Base-by-base conservation (phyloP, 2,888 invertebrate genomes). In the Nymphalis c-album region DNA sequence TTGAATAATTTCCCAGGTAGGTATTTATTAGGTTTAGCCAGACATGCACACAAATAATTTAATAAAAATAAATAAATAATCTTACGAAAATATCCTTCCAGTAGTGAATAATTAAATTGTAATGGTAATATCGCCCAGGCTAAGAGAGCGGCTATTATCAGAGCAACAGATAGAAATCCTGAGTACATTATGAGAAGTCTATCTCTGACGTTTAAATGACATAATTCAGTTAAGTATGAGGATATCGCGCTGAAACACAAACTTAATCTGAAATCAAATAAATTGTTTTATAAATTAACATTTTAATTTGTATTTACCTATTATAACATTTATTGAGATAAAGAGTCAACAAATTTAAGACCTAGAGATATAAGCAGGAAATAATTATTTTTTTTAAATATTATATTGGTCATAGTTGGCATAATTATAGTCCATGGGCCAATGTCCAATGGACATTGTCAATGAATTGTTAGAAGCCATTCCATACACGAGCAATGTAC, bases 51-150 rank as follows among this genome's bases (percentile, higher is more conserved):
- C n/a, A n/a, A n/a, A n/a, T n/a, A n/a, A 31, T 31, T 31, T 26
- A 26, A 26, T 5, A 26, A 5, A 26, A 26, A 26, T 31, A 40
- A 7, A 40, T 40, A 10, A 13, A 40, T 13, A 40, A 26, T 50
- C 75, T 77, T 75, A 85, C 85, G 83, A 71, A 85, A 82, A 72
- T 81, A 78, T 59, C 80, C 83, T 10, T 79, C 64, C 45, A 78
- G 60, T 17, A 84, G 10, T 16, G 78, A 69, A 18, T 83, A 73
- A 40, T 81, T 77, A 75, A 50, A 72, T 17, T 55, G 73, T 7
- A 73, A 65, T 0, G 82, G 81, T 16, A 86, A 64, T 2, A 85
- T 63, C 0, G 72, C 80, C 86, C 85, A 86, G 0, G 85, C 78
- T 13, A 84, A 75, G 0, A 84, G 72, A 3, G 84, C 79, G 0